Evolutionary conservation across 2,888 invertebrate genomes (phyloP), one percentile per base, ranked within the genome.

Genomic region (Nemurella pictetii): DNA sequence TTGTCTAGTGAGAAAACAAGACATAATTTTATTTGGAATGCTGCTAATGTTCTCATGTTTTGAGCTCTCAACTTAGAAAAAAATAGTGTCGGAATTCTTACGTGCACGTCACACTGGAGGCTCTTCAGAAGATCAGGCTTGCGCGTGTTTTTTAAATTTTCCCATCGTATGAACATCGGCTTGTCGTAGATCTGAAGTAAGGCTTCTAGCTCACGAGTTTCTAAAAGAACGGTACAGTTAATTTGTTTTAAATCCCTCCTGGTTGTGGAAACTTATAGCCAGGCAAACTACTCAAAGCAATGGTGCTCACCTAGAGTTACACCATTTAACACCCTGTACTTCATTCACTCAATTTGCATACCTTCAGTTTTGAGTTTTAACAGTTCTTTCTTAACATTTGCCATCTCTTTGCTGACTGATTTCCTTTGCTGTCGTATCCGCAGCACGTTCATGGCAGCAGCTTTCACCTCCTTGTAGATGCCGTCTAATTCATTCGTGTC

Each of bases 181-280:
- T 89, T 89, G 85, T 90, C 90, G 82, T 89, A 88, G 7, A 87
- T 87, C 27, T 89, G 88, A n/a, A 90, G 87, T 15, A 89, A 87
- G 9, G 87, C 88, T 86, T 90, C 89, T 88, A 89, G 88, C 87
- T 89, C 89, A 80, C 88, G 87, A 74, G 88, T 87, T 88, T 89
- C 89, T 89, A 85, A 30, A 87, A 86, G 28, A n/a, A 80, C 1
- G 26, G 20, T 0, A 7, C 75, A 75, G 2, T 55, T 15, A 55
- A 55, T 55, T 1, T 20, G 55, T 12, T 55, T 20, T 20, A 55
- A 55, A 55, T 20, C n/a, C n/a, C n/a, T n/a, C n/a, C n/a, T n/a
- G n/a, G n/a, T n/a, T n/a, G n/a, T n/a, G n/a, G n/a, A n/a, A n/a
- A n/a, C n/a, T n/a, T 36, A 36, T 36, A 73, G n/a, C 4, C 73